Percentiles rank a stretch among this genome's conserved stretches.
Evolutionary conservation across 2,888 invertebrate genomes (phyloP).

Genomic region (Panzeria rudis): DNA sequence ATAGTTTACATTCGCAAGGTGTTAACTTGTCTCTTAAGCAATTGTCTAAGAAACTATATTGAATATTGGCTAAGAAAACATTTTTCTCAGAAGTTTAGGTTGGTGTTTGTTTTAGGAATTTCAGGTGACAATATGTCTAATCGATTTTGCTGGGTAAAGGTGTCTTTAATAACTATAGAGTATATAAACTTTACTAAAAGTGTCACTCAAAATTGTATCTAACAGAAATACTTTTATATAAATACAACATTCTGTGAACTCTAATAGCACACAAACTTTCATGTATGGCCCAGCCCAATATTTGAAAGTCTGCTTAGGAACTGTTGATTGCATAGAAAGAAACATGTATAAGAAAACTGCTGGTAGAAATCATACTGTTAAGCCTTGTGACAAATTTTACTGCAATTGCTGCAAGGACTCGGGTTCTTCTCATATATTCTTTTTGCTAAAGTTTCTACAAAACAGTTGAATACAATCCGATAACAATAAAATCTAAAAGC

Average conservation of each 20-base stretch:
- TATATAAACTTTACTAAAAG: not conserved
- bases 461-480: too few species aligned
- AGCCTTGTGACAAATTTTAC: too few species aligned
- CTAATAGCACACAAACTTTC: not conserved
- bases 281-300: too few species aligned
- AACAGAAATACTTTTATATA: not conserved
- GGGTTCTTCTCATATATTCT: too few species aligned
- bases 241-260: not conserved
- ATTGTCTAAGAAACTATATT: conserved; percentile 12
- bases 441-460: too few species aligned
- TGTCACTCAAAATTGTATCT: not conserved
- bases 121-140: conserved; percentile 23
- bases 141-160: conserved; percentile 16
- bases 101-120: conserved; percentile 16
- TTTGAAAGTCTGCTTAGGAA: too few species aligned
- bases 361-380: too few species aligned
- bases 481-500: too few species aligned
- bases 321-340: too few species aligned
- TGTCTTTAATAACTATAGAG: not conserved
- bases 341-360: too few species aligned
- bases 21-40: conserved; percentile 56
- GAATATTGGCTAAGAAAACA: conserved; percentile 4
- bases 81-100: conserved; percentile 27
- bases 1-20: conserved; percentile 60
- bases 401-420: too few species aligned